Evolutionary conservation across 2,888 invertebrate genomes (phyloP).

Genomic region (Tromatobia lineatoria): DNA sequence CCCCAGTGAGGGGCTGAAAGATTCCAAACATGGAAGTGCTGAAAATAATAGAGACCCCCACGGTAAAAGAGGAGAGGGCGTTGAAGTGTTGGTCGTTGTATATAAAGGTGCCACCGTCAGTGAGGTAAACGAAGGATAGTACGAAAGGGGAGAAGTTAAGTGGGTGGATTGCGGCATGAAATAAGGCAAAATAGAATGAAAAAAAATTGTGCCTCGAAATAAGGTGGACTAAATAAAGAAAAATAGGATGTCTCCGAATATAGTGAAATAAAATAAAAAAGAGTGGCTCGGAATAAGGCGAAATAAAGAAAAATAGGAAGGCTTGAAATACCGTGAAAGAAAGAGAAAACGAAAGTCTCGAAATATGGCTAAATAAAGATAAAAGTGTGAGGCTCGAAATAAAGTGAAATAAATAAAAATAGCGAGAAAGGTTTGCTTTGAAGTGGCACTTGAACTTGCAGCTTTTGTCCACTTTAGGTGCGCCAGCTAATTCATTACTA

Average conservation of each 20-base stretch:
- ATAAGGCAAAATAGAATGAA: conserved; percentile 26
- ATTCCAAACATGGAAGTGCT: conserved; percentile 53
- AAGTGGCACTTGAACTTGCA: neutral
- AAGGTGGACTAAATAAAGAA: neutral
- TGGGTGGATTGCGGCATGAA: conserved; percentile 29
- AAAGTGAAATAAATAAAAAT: neutral
- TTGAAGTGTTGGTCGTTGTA: conserved; percentile 46
- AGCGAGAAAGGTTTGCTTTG: neutral
- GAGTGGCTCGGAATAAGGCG: too few species aligned
- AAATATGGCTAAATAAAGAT: too few species aligned
- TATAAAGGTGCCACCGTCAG: conserved; percentile 22
- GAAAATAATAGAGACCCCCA: conserved; percentile 57
- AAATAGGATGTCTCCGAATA: neutral
- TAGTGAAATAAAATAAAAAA: conserved; percentile 10
- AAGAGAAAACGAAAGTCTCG: neutral
- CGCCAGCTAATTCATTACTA: neutral
- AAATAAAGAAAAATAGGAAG: neutral
- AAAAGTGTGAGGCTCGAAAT: too few species aligned
- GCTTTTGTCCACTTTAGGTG: neutral
- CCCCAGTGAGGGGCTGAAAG: conserved; percentile 9
- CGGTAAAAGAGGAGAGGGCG: conserved; percentile 36
- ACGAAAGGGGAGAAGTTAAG: conserved; percentile 32
- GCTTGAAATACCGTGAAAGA: conserved; percentile 14
- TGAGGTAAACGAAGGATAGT: neutral
- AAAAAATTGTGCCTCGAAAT: neutral